These are phyloP conservation scores for Lepisosteus osseus DNA, from an alignment of 2,113 vertebrate species.

Conservation along the genomic window DNA sequence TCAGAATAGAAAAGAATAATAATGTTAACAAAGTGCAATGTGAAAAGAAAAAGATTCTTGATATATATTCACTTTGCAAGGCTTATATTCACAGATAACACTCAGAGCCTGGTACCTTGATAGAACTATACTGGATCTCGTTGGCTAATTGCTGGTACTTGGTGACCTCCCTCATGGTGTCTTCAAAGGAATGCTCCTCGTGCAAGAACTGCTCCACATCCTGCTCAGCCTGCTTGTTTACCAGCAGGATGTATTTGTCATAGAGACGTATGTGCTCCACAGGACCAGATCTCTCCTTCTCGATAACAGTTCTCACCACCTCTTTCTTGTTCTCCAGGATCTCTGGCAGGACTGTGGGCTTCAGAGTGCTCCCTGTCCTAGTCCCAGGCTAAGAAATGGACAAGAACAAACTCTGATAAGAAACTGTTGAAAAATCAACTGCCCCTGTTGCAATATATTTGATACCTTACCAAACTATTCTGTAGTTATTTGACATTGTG, in stretches of 20 bases:
- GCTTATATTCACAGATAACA: background rate
- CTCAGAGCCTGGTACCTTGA: conserved; percentile 58
- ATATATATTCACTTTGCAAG: too few species aligned
- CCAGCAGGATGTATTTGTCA: conserved; percentile 72
- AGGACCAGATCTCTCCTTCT: conserved; percentile 63
- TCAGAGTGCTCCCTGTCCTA: conserved; percentile 53
- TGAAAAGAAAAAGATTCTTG: too few species aligned
- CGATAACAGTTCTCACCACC: conserved; percentile 63
- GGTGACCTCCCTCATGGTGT: conserved; percentile 65
- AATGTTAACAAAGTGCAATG: too few species aligned
- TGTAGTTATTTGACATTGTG: too few species aligned
- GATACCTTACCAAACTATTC: too few species aligned
- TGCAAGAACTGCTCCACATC: conserved; percentile 71
- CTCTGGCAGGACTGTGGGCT: conserved; percentile 72
- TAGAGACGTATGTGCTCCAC: conserved; percentile 66
- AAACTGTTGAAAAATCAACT: too few species aligned
- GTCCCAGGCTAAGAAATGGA: conserved; percentile 46
- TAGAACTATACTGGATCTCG: conserved; percentile 70
- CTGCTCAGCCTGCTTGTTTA: conserved; percentile 70
- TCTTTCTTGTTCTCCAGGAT: conserved; percentile 64
- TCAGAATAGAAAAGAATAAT: background rate
- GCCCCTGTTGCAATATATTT: too few species aligned
- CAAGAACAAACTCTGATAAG: too few species aligned
- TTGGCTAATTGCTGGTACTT: conserved; percentile 73
- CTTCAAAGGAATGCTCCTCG: conserved; percentile 69